Evolutionary conservation across 2,113 vertebrate species (phyloP), one percentile per base, ranked within the genome.

Genomic region (Promerops cafer): DNA sequence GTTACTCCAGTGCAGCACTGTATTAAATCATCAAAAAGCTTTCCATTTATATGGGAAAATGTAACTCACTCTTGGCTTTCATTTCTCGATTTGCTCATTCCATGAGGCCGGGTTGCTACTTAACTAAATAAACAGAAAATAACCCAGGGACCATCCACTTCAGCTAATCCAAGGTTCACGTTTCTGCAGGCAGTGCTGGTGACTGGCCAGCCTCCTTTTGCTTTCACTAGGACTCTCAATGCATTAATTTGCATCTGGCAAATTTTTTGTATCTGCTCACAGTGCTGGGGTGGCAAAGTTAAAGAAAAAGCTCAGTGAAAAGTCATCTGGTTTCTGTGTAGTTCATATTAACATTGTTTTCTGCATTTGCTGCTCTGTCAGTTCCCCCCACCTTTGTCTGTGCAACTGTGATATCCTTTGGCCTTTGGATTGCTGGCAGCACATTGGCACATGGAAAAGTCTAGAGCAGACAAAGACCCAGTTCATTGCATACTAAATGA

Each of bases 71-170:
- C 82, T 96, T 95, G 90, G 89, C 81, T 92, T 65, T 35, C 33
- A 49, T 89, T 92, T 95, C 83, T 80, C 1, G 0, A 40, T 95
- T 92, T 95, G 72, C 77, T 96, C 95, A 94, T 94, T 93, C 81
- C 84, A 81, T 30, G 70, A 76, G 90, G 57, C 57, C 18, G 53
- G 40, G 92, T 97, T 96, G 93, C 95, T 96, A 72, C 91, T 91
- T 93, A 97, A 95, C 91, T 94, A 83, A 89, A 88, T 52, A 96
- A 96, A 95, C 50, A 90, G 87, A 92, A 68, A 89, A 80, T 57
- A 93, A 85, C 28, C 60, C 50, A 81, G 64, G 18, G 88, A 57
- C 78, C 0, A 0, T 77, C 72, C 68, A 65, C 80, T 69, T 61
- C 49, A 90, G 63, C 89, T 88, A 70, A 82, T 63, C 6, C 21